These are phyloP conservation scores for Eurystomus glaucurus DNA, from an alignment of 2,797 vertebrate species.

Conservation along the genomic window DNA sequence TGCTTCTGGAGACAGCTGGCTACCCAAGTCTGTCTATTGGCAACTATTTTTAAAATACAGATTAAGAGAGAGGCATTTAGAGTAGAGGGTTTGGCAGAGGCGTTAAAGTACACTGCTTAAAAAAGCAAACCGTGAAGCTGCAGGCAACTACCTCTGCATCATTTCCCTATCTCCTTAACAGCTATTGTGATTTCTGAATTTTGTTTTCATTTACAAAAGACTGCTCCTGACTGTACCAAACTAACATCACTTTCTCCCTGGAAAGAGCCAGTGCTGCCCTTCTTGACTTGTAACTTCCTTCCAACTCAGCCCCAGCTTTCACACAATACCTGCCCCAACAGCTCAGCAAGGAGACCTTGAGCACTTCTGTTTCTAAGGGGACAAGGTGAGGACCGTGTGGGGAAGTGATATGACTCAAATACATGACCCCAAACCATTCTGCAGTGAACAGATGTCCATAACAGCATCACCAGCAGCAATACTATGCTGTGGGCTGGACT, in stretches of 20 bases:
- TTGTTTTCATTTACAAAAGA: neutral
- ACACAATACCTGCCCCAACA: neutral
- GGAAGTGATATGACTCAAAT: neutral
- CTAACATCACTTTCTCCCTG: neutral
- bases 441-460: neutral
- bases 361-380: neutral
- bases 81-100: neutral
- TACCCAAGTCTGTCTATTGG: neutral
- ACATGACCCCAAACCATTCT: neutral
- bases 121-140: neutral
- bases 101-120: neutral
- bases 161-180: neutral
- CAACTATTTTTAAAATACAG: neutral
- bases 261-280: neutral
- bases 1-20: neutral
- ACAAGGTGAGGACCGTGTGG: rapidly evolving
- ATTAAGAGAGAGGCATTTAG: neutral
- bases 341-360: neutral
- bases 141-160: neutral
- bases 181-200: neutral
- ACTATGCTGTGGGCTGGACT: neutral
- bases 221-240: neutral
- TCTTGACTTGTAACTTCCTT: neutral
- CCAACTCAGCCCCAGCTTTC: neutral
- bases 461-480: neutral